Base-by-base conservation (phyloP, 2,797 vertebrate species). In the Pelodytes ibericus region DNA sequence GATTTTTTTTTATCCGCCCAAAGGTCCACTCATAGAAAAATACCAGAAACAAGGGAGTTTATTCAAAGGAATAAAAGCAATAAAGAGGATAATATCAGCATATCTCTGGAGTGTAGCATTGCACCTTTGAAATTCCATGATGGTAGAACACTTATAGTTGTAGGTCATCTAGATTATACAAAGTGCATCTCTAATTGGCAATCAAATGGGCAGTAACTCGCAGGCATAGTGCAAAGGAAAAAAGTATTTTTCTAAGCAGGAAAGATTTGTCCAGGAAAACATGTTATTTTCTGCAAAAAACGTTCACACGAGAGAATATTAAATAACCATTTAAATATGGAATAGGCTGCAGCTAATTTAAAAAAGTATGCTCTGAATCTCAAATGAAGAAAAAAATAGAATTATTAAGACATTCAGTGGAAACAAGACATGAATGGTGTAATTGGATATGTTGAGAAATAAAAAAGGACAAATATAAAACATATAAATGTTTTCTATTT, bases 131-230 rank as follows among this genome's bases (percentile, higher is more conserved):
- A 20, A 36, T 33, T 33, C 9, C 2, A 6, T 62, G 25, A 27
- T 27, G 4, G 5, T 36, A 4, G 60, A 27, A 6, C 30, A 62
- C 30, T 62, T n/a, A 62, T 9, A 61, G 26, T 33, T 62, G 30
- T 62, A 33, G 60, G 30, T 62, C 30, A 36, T 62, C n/a, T 62
- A 9, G 30, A 62, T 60, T 62, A 36, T 24, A 62, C 31, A 36
- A 62, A 33, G 10, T 33, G 27, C 26, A 62, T 24, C 30, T 36
- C 20, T 62, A 62, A 62, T 62, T 62, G 30, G 31, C 60, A 62
- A 33, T 62, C 18, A 36, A 62, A 62, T 11, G 4, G 20, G 29
- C 60, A 33, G 31, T 20, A 62, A 36, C 31, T 36, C 18, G 6
- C 10, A 31, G 27, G 58, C 58, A 60, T 18, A 30, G 13, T 30